phyloP scores from a whole-genome alignment of 2,113 vertebrate species.

The Podiceps cristatus region DNA sequence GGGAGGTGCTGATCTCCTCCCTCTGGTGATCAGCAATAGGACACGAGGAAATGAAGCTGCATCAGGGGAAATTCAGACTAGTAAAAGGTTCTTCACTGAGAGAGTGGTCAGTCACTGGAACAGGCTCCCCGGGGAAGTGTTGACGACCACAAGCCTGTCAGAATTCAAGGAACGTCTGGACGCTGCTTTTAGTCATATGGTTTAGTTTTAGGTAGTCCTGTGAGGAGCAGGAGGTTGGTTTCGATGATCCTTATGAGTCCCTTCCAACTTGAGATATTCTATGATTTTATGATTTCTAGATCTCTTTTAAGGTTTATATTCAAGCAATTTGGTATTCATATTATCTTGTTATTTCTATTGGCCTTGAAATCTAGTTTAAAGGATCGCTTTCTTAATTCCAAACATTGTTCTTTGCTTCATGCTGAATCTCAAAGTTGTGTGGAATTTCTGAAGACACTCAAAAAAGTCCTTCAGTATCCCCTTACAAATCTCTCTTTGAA shows the following conservation, averaged over 20 bases:
- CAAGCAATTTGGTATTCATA: neutral
- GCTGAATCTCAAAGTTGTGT: neutral
- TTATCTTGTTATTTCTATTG: neutral
- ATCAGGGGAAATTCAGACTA: neutral
- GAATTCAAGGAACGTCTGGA: neutral
- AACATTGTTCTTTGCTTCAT: neutral
- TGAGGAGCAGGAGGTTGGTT: neutral
- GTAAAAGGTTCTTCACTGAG: neutral
- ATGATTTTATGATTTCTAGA: neutral
- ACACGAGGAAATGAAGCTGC: neutral
- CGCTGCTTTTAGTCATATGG: neutral
- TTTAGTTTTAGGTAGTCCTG: neutral
- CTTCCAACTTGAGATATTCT: neutral
- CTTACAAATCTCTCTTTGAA: neutral
- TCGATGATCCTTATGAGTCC: neutral
- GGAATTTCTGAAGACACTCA: neutral
- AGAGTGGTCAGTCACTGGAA: neutral
- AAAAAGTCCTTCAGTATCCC: neutral
- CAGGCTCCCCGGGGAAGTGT: neutral
- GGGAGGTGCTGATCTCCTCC: neutral
- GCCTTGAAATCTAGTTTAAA: neutral
- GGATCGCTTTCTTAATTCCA: neutral
- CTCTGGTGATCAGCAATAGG: neutral
- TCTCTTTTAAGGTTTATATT: neutral
- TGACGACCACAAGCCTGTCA: neutral